These are phyloP conservation scores for Blastobasis adustella DNA, from an alignment of 2,888 invertebrate genomes.

Conservation along the genomic window DNA sequence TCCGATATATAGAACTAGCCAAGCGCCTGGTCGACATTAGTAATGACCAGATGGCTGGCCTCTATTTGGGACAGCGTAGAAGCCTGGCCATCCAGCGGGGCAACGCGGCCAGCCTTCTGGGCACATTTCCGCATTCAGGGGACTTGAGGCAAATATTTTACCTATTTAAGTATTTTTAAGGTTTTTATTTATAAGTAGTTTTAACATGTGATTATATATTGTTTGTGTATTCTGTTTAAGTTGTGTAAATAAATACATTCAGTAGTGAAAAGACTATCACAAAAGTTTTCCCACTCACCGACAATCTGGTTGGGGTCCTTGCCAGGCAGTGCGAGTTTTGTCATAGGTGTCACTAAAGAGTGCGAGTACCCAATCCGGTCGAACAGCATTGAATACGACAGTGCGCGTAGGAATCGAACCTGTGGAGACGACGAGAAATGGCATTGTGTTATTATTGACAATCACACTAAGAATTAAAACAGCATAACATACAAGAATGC, in stretches of 20 bases:
- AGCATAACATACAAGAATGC: too few species aligned
- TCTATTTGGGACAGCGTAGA: too few species aligned
- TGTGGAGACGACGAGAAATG: slow-evolving; percentile 12
- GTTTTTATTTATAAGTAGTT: background rate
- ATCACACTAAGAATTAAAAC: background rate
- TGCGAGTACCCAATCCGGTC: slow-evolving; percentile 75
- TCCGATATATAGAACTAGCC: too few species aligned
- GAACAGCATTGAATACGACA: slow-evolving; percentile 36
- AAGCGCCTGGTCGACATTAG: too few species aligned
- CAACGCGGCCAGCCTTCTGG: too few species aligned
- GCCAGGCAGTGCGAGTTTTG: slow-evolving; percentile 66
- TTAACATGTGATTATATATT: background rate
- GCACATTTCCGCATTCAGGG: background rate
- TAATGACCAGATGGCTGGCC: too few species aligned
- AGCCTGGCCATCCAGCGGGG: too few species aligned
- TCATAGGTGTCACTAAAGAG: slow-evolving; percentile 77
- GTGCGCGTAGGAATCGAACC: slow-evolving; percentile 24
- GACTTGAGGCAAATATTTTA: background rate
- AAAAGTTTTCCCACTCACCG: slow-evolving; percentile 41
- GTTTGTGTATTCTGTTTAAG: background rate
- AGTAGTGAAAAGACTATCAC: background rate
- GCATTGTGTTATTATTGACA: background rate
- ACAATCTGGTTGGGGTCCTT: slow-evolving; percentile 75
- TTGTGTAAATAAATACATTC: background rate
- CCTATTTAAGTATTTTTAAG: too few species aligned